phyloP scores from a whole-genome alignment of 1,140 invertebrate genomes.

The Lerema accius region DNA sequence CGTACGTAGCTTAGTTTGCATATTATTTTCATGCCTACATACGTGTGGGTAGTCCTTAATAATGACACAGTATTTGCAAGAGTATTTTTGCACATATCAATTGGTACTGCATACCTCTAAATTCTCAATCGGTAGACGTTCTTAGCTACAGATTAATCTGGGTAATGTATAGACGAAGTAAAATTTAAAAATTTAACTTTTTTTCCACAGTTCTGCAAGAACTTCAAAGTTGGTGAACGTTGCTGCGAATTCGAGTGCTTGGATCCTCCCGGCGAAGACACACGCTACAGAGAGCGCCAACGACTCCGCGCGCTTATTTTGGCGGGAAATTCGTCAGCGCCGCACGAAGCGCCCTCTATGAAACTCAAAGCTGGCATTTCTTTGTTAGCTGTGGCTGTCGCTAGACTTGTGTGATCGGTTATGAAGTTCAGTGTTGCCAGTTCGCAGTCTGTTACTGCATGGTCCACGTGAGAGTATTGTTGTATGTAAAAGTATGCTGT shows the following conservation, averaged over 20 bases:
- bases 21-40: too few relatives aligned
- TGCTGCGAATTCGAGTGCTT: conserved; percentile 91
- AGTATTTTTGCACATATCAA: too few relatives aligned
- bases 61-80: too few relatives aligned
- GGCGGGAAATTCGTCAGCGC: conserved; percentile 83
- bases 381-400: conserved; percentile 61
- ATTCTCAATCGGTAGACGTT: too few relatives aligned
- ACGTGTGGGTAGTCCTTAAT: too few relatives aligned
- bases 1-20: conserved; percentile 1
- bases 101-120: too few relatives aligned
- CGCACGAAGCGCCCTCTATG: conserved; percentile 51
- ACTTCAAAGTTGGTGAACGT: conserved; percentile 88
- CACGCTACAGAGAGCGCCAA: conserved; percentile 83
- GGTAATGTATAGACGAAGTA: too few relatives aligned
- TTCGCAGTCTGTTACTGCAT: background rate
- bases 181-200: too few relatives aligned
- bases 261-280: conserved; percentile 86
- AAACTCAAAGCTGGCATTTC: conserved; percentile 61
- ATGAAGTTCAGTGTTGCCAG: background rate
- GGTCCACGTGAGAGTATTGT: background rate
- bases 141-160: too few relatives aligned
- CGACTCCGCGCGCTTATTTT: conserved; percentile 83
- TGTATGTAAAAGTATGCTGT: background rate
- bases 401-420: conserved; percentile 60
- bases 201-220: conserved; percentile 90